A percentile compares a stretch with the other conserved stretches of the same genome.
Evolutionary conservation across 2,888 invertebrate genomes (phyloP).

Genomic region (Agriopis aurantiaria): DNA sequence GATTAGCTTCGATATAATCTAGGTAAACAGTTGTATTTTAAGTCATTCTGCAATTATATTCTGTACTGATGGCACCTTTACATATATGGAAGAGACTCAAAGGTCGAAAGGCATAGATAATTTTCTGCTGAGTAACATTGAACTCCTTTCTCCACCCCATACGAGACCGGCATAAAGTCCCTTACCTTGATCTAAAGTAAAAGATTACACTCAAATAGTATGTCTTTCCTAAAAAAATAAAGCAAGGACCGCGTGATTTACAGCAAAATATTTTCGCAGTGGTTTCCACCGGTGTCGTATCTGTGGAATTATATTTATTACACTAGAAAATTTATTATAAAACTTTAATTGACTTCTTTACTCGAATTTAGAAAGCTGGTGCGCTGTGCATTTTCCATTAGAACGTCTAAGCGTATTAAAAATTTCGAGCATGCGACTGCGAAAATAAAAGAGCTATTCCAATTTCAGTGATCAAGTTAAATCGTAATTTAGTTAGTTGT

Average conservation of each 20-base stretch:
- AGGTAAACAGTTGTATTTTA: neutral
- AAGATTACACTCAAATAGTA: too few species aligned
- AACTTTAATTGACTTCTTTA: slow-evolving; percentile 45
- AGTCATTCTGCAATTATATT: neutral
- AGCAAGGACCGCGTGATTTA: neutral
- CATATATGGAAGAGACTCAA: too few species aligned
- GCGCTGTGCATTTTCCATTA: slow-evolving; percentile 60
- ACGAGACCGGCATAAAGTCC: too few species aligned
- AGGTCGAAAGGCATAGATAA: too few species aligned
- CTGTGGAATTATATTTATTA: slow-evolving; percentile 29
- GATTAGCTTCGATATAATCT: slow-evolving; percentile 10
- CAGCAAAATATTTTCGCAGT: neutral
- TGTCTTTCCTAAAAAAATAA: too few species aligned
- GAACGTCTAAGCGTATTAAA: slow-evolving; percentile 67
- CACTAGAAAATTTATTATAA: slow-evolving; percentile 36
- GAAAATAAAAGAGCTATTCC: slow-evolving; percentile 53
- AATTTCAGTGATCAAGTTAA: slow-evolving; percentile 58
- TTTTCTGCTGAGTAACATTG: too few species aligned
- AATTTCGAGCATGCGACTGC: slow-evolving; percentile 57
- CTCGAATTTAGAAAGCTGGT: slow-evolving; percentile 65
- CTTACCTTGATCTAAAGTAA: neutral
- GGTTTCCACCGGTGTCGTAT: neutral
- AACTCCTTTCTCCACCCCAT: too few species aligned
- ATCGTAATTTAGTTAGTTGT: slow-evolving; percentile 54
- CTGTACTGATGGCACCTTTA: neutral